phyloP scores from a whole-genome alignment of 1,140 invertebrate species.

The Saccostrea echinata region DNA sequence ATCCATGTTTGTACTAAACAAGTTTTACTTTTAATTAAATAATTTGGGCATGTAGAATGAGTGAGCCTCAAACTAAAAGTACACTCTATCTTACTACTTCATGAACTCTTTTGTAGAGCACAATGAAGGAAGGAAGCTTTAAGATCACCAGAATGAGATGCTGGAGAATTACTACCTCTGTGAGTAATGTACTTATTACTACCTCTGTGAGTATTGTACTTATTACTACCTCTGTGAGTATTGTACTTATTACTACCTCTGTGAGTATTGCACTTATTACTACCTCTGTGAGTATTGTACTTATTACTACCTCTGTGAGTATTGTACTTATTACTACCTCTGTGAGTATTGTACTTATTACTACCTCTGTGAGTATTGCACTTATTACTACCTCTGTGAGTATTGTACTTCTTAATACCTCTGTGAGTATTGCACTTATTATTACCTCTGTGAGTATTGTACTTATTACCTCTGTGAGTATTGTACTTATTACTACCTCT shows the following conservation, averaged over 20 bases:
- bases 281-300: constrained; percentile 84
- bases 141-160: constrained; percentile 97
- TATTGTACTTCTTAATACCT: constrained; percentile 59
- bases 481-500: constrained; percentile 86
- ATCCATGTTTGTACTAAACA: too few species aligned
- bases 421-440: too few species aligned
- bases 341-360: constrained; percentile 87
- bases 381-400: constrained; percentile 90
- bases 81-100: too few species aligned
- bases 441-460: constrained; percentile 87
- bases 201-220: too few species aligned
- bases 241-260: constrained; percentile 86
- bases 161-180: constrained; percentile 95
- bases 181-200: constrained; percentile 81
- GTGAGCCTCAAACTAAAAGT: too few species aligned
- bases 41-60: too few species aligned
- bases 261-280: constrained; percentile 88
- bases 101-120: constrained; percentile 72
- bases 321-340: constrained; percentile 86
- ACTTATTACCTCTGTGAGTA: constrained; percentile 89
- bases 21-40: too few species aligned
- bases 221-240: constrained; percentile 91
- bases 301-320: constrained; percentile 90
- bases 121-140: constrained; percentile 89
- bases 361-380: constrained; percentile 85